Percentiles rank a stretch among this genome's conserved stretches.
Conservation (phyloP, 2,113 vertebrate species). For the Suncus etruscus region DNA sequence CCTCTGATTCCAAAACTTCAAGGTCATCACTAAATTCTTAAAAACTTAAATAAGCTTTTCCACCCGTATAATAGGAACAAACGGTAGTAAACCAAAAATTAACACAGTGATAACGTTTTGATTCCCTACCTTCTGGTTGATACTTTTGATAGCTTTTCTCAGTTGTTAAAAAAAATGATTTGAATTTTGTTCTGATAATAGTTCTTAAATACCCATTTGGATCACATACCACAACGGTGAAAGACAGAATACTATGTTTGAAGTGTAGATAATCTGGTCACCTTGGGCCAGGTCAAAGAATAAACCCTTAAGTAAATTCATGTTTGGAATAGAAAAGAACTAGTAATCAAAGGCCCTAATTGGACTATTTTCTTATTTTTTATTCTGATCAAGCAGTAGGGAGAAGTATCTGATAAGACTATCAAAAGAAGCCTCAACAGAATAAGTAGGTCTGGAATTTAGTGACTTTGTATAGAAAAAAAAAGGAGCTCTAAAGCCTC, state of each 20-base stretch:
- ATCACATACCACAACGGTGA: slow-evolving; percentile 1
- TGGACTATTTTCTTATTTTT: slow-evolving; percentile 27
- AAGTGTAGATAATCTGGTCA: slow-evolving; percentile 47
- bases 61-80: not conserved
- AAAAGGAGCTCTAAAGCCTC: not conserved
- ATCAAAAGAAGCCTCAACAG: slow-evolving; percentile 13
- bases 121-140: not conserved
- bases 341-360: not conserved
- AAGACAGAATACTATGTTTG: not conserved
- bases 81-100: not conserved
- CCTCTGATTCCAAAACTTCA: slow-evolving; percentile 16
- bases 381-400: slow-evolving; percentile 1
- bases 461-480: not conserved
- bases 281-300: not conserved
- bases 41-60: slow-evolving; percentile 14
- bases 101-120: not conserved
- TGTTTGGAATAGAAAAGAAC: not conserved
- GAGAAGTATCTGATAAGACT: not conserved
- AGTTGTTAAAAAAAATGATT: not conserved
- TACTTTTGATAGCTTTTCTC: slow-evolving; percentile 33
- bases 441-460: not conserved
- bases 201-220: not conserved
- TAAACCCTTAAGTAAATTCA: not conserved
- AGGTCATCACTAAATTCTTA: not conserved
- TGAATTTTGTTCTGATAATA: not conserved